These are phyloP conservation scores for Hippopotamyrus pictus DNA, from an alignment of 2,797 vertebrate genomes.

Conservation along the genomic window DNA sequence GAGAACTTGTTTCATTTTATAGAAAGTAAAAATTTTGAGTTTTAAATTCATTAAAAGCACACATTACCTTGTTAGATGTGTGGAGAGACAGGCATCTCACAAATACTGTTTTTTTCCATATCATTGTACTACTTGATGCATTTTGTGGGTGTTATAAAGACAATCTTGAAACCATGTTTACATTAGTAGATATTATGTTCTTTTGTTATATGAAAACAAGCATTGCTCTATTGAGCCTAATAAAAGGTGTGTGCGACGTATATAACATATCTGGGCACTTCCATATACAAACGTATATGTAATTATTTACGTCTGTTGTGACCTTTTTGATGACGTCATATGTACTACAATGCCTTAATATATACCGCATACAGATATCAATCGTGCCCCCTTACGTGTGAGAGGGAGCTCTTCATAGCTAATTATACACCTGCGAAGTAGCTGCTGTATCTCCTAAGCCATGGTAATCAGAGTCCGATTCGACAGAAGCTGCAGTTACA, in stretches of 20 bases:
- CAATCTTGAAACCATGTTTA: slow-evolving; percentile 79
- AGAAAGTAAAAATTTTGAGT: neutral
- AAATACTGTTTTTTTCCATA: slow-evolving; percentile 46
- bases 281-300: slow-evolving; percentile 4
- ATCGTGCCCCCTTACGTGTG: neutral
- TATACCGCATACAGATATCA: slow-evolving; percentile 36
- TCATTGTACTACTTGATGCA: slow-evolving; percentile 71
- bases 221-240: slow-evolving; percentile 13
- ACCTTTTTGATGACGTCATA: slow-evolving; percentile 17
- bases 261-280: neutral
- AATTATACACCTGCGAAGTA: slow-evolving; percentile 13
- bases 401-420: slow-evolving; percentile 16
- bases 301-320: slow-evolving; percentile 11
- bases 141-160: slow-evolving; percentile 70
- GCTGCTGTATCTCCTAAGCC: slow-evolving; percentile 58
- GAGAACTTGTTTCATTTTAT: slow-evolving; percentile 10
- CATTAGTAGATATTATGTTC: slow-evolving; percentile 52
- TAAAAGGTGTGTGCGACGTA: slow-evolving; percentile 2
- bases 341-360: slow-evolving; percentile 71
- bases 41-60: slow-evolving; percentile 54
- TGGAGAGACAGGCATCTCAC: slow-evolving; percentile 59
- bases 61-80: slow-evolving; percentile 50
- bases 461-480: slow-evolving; percentile 60
- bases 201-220: slow-evolving; percentile 24
- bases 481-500: slow-evolving; percentile 64